These are phyloP conservation scores for Helleia helle DNA, from an alignment of 2,888 invertebrate species.

Conservation along the genomic window DNA sequence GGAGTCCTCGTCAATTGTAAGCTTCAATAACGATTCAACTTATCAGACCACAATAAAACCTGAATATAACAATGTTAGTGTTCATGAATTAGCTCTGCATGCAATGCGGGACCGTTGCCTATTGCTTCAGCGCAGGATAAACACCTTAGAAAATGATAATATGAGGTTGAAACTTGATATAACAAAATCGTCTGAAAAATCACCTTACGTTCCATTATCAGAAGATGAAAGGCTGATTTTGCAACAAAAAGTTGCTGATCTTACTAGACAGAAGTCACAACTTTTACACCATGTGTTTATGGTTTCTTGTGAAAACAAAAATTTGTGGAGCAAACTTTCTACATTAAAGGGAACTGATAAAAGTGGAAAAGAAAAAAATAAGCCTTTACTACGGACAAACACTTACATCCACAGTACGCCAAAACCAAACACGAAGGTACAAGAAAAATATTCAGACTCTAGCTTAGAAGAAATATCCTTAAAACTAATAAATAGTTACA, in stretches of 20 bases:
- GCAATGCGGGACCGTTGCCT: conserved; percentile 88
- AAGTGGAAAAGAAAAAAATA: conserved; percentile 31
- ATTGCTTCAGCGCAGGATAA: conserved; percentile 80
- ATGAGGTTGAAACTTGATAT: conserved; percentile 69
- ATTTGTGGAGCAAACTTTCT: conserved; percentile 83
- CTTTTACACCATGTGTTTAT: conserved; percentile 84
- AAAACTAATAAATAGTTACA: conserved; percentile 79
- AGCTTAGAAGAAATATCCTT: conserved; percentile 86
- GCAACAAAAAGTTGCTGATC: conserved; percentile 78
- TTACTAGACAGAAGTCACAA: conserved; percentile 83
- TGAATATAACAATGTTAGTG: conserved; percentile 67
- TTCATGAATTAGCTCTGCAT: conserved; percentile 83
- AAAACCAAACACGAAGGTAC: conserved; percentile 70
- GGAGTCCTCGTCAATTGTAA: conserved; percentile 64
- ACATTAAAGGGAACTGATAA: conserved; percentile 51
- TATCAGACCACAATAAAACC: conserved; percentile 57
- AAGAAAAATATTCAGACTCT: conserved; percentile 70
- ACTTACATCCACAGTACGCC: conserved; percentile 81
- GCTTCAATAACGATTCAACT: conserved; percentile 63
- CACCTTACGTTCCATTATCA: conserved; percentile 41
- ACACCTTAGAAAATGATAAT: conserved; percentile 84
- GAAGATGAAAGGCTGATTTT: conserved; percentile 65
- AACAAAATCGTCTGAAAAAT: conserved; percentile 37
- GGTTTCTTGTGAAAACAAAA: conserved; percentile 87
- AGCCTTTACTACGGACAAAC: conserved; percentile 60